Percentiles rank a stretch among this genome's conserved stretches.
phyloP scores from a whole-genome alignment of 2,888 invertebrate species.

The Drosophila tripunctata region DNA sequence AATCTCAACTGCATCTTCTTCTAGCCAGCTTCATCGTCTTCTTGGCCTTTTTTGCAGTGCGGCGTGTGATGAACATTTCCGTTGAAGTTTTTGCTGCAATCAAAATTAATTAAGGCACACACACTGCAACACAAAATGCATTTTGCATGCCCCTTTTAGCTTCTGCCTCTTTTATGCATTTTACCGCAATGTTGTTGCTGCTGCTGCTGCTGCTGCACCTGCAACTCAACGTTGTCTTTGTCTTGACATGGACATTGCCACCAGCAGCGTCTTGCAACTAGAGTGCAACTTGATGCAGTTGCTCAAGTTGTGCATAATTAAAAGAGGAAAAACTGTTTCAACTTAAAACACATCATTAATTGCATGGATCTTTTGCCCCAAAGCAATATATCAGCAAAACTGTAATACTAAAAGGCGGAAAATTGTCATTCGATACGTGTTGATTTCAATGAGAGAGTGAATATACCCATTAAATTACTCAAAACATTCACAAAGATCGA shows the following conservation, averaged over 20 bases:
- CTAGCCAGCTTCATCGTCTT: not conserved
- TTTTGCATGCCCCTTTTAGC: slow-evolving; percentile 49
- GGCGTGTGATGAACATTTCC: slow-evolving; percentile 74
- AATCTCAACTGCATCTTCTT: slow-evolving; percentile 2
- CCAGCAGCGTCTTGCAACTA: slow-evolving; percentile 43
- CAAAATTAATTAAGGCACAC: slow-evolving; percentile 75
- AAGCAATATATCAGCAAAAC: slow-evolving; percentile 28
- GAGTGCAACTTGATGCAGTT: slow-evolving; percentile 23
- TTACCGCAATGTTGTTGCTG: slow-evolving; percentile 67
- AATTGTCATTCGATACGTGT: slow-evolving; percentile 26
- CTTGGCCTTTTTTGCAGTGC: slow-evolving; percentile 28
- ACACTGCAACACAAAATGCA: slow-evolving; percentile 36
- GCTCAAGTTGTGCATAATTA: slow-evolving; percentile 64
- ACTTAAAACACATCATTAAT: slow-evolving; percentile 42
- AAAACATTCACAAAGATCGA: no score
- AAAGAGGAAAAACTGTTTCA: slow-evolving; percentile 54
- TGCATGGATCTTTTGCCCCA: slow-evolving; percentile 37
- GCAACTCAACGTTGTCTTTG: slow-evolving; percentile 56
- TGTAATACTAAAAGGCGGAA: slow-evolving; percentile 8
- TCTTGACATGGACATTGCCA: slow-evolving; percentile 64
- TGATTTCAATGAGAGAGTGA: not conserved
- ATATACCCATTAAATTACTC: no score
- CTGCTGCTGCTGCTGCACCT: slow-evolving; percentile 54
- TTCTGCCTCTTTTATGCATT: slow-evolving; percentile 63
- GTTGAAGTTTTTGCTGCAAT: slow-evolving; percentile 62